phyloP scores from a whole-genome alignment of 1,140 invertebrate species.

The Bombus breviceps region DNA sequence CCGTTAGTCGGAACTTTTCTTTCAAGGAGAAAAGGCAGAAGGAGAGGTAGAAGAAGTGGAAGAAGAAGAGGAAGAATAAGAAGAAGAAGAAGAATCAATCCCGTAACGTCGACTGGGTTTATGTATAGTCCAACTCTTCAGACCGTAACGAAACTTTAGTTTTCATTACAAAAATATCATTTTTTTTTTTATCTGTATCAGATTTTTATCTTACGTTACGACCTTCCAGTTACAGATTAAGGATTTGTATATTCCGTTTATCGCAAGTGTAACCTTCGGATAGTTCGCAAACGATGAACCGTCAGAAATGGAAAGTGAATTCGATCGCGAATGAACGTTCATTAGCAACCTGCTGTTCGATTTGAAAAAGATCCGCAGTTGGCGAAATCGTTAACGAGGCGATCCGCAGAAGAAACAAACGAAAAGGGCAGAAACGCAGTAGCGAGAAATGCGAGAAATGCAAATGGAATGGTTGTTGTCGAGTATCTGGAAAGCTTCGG shows the following conservation, averaged over 20 bases:
- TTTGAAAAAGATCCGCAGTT: background rate
- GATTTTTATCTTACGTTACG: background rate
- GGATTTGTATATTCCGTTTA: background rate
- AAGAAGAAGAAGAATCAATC: slow-evolving; percentile 59
- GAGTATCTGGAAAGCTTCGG: slow-evolving; percentile 49
- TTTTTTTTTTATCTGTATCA: background rate
- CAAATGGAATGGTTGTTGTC: slow-evolving; percentile 55
- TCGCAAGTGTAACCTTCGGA: background rate
- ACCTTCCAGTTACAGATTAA: background rate
- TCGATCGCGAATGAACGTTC: background rate
- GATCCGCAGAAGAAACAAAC: no score
- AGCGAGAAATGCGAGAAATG: slow-evolving; percentile 63
- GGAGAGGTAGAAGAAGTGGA: slow-evolving; percentile 19
- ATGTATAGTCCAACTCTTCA: background rate
- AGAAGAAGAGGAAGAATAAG: background rate
- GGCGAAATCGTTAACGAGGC: background rate
- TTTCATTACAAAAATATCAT: slow-evolving; percentile 22
- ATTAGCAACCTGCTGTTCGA: background rate
- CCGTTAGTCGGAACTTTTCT: slow-evolving; percentile 59
- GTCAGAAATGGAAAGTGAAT: no score
- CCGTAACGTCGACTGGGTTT: slow-evolving; percentile 32
- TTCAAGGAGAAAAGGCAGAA: slow-evolving; percentile 35
- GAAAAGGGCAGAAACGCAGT: background rate
- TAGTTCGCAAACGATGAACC: background rate
- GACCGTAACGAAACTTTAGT: slow-evolving; percentile 47